Evolutionary conservation across 2,113 vertebrate species (phyloP), one percentile per base, ranked within the genome.

Genomic region (Illadopsis cleaveri): DNA sequence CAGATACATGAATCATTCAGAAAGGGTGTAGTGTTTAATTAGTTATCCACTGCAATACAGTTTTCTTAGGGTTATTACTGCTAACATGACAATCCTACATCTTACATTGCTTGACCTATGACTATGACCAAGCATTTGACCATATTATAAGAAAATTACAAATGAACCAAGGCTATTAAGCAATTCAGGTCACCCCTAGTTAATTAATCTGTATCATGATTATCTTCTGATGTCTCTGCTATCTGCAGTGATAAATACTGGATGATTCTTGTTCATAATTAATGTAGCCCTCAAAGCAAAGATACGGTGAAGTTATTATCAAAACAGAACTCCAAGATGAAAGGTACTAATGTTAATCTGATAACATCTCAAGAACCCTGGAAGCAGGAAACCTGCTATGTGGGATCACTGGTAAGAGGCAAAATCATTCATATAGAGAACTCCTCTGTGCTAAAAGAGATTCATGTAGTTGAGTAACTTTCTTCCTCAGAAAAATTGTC

Each of bases 1-100:
- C 45, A 57, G 38, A 70, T 73, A 65, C 3, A 73, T 83, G 45
- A 93, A 75, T 91, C 81, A 83, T 89, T 92, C 38, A 54, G 40
- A 84, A 78, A 58, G 72, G 56, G 51, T 84, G 56, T 50, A 33
- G 66, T 86, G 48, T 96, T 89, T 96, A 91, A 91, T 80, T 86
- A 69, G 45, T 73, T 73, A 70, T 64, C 53, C 12, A 80, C 83
- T 80, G 31, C 51, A 86, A 11, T 68, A 10, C 1, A 6, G 12
- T 86, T 92, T 73, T 64, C 69, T 87, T 51, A 31, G 60, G 44
- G 38, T 71, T 83, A 25, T 87, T 92, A 77, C 25, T 81, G 66
- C 57, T 17, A 82, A 9, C 27, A 33, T 44, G 60, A 66, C 64
- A 91, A 37, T 54, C 45, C 54, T 71, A 31, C 27, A 56, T 70